Evolutionary conservation across 2,113 vertebrate species (phyloP).

Genomic region (Pipa parva): DNA sequence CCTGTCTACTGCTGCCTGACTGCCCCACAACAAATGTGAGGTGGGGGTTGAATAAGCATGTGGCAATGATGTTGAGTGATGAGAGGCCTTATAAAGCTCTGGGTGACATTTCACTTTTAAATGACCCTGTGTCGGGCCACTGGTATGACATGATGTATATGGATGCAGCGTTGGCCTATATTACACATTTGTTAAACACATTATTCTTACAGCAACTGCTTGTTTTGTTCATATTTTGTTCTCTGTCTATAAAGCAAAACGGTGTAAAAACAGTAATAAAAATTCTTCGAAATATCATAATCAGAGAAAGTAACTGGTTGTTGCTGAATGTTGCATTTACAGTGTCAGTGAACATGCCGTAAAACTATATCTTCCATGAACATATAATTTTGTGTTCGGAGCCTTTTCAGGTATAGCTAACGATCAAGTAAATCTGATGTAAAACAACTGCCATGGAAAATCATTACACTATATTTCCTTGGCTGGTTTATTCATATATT

Average conservation of each 20-base stretch:
- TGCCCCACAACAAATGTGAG: no score
- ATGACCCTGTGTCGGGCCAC: no score
- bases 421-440: constrained; percentile 16
- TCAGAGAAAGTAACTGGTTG: constrained; percentile 4
- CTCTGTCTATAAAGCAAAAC: no score
- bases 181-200: no score
- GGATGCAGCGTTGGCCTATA: no score
- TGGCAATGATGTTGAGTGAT: no score
- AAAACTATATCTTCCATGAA: constrained; percentile 34
- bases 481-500: constrained; percentile 2
- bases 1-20: no score
- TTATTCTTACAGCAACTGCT: not conserved
- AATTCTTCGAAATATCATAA: constrained; percentile 7
- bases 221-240: constrained; percentile 6
- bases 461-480: constrained; percentile 26
- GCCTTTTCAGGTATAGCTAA: constrained; percentile 29
- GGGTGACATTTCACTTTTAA: no score
- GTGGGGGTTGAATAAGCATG: no score
- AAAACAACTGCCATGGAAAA: constrained; percentile 29
- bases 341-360: constrained; percentile 23
- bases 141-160: no score
- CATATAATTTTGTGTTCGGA: constrained; percentile 24
- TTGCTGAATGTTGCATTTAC: constrained; percentile 26
- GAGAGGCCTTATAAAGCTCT: no score
- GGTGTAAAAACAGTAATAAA: constrained; percentile 16